Evolutionary conservation across 2,797 vertebrate species (phyloP).

Genomic region (Anniella stebbinsi): DNA sequence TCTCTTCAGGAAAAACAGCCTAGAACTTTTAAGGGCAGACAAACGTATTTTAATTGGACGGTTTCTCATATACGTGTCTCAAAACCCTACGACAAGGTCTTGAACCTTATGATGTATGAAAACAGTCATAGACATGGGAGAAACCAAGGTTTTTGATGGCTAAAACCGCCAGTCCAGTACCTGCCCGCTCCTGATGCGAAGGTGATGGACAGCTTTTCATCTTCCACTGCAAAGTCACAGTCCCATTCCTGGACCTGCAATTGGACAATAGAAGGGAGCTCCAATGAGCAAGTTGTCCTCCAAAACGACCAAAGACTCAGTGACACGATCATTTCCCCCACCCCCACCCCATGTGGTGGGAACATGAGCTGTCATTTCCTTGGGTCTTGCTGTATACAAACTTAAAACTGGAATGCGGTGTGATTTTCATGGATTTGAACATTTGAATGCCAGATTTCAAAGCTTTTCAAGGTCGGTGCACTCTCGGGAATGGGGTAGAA

Average conservation of each 20-base stretch:
- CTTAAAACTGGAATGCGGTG: neutral
- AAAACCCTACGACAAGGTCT: neutral
- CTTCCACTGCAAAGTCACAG: constrained; percentile 37
- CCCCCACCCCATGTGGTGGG: too few relatives aligned
- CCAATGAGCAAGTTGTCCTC: neutral
- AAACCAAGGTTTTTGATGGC: neutral
- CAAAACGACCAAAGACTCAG: neutral
- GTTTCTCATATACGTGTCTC: too few relatives aligned
- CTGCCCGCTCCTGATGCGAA: constrained; percentile 53
- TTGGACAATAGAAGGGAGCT: neutral
- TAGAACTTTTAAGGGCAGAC: neutral
- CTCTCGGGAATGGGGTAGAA: neutral
- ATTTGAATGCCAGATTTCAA: neutral
- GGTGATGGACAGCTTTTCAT: constrained; percentile 54
- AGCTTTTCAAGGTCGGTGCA: neutral
- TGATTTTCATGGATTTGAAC: neutral
- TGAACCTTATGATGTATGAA: too few relatives aligned
- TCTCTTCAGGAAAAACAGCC: neutral
- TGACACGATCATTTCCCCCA: neutral
- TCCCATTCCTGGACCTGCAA: constrained; percentile 63
- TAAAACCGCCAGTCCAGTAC: rapidly evolving
- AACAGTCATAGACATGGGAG: neutral
- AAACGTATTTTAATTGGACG: neutral
- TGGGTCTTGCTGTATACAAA: neutral
- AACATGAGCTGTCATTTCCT: neutral